Evolutionary conservation across 1,140 invertebrate species (phyloP).

Genomic region (Macrobrachium nipponense): DNA sequence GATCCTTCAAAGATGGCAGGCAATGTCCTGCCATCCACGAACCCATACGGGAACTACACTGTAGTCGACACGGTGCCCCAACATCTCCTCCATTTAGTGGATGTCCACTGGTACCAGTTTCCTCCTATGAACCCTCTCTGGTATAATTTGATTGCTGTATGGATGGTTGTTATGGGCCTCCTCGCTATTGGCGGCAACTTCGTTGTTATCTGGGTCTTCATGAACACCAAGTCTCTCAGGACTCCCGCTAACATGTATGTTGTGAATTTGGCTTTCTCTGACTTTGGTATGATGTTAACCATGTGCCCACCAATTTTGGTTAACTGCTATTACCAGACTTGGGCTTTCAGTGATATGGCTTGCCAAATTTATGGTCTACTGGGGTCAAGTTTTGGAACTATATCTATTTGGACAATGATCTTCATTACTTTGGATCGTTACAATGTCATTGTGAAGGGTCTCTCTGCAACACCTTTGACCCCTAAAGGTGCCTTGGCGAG

Average conservation of each 20-base stretch:
- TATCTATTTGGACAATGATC: constrained; percentile 67
- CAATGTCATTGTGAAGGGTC: neutral
- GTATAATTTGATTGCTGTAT: constrained; percentile 82
- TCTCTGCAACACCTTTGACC: neutral
- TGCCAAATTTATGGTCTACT: no score
- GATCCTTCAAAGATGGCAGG: no score
- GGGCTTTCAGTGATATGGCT: constrained; percentile 73
- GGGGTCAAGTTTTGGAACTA: constrained; percentile 81
- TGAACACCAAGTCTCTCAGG: constrained; percentile 79
- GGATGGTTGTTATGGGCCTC: constrained; percentile 80
- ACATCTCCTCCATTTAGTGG: constrained; percentile 46
- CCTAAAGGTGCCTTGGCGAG: neutral
- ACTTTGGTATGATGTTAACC: constrained; percentile 79
- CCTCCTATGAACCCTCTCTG: constrained; percentile 74
- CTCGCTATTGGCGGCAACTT: constrained; percentile 75
- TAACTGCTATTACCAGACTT: constrained; percentile 72
- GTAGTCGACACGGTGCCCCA: constrained; percentile 36
- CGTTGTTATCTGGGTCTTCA: constrained; percentile 77
- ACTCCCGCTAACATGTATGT: constrained; percentile 87
- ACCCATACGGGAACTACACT: constrained; percentile 11
- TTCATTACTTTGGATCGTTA: no score
- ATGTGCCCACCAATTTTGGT: constrained; percentile 85
- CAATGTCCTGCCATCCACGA: neutral
- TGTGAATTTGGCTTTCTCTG: constrained; percentile 86
- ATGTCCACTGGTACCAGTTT: constrained; percentile 68